Conservation (phyloP, 1,140 invertebrate species). For the Euschistus heros region DNA sequence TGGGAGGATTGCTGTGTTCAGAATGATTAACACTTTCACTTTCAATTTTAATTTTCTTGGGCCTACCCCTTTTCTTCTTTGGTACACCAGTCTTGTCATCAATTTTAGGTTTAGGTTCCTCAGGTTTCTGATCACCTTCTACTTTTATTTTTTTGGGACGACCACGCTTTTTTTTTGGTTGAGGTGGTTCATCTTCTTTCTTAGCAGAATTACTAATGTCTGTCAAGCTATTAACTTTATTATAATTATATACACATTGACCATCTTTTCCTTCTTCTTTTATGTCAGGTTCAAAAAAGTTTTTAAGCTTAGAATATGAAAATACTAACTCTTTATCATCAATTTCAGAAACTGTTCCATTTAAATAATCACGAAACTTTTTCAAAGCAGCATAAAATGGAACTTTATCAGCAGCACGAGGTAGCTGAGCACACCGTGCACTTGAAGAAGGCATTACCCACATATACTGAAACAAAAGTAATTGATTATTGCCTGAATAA, state of each 20-base stretch:
- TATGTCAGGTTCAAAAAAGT: slow-evolving; percentile 32
- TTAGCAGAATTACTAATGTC: slow-evolving; percentile 40
- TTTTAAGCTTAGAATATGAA: slow-evolving; percentile 59
- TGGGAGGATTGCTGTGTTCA: slow-evolving; percentile 31
- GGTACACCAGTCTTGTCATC: slow-evolving; percentile 22
- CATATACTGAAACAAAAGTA: slow-evolving; percentile 63
- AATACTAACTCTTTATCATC: slow-evolving; percentile 89
- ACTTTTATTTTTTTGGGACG: slow-evolving; percentile 71
- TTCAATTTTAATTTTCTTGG: slow-evolving; percentile 70
- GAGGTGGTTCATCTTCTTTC: slow-evolving; percentile 25
- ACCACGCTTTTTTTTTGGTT: slow-evolving; percentile 75
- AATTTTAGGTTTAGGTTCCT: slow-evolving; percentile 25
- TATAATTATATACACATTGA: slow-evolving; percentile 26
- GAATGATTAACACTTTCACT: slow-evolving; percentile 38
- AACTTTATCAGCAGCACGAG: slow-evolving; percentile 90
- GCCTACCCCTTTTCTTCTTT: slow-evolving; percentile 48
- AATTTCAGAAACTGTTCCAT: slow-evolving; percentile 73
- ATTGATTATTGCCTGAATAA: too few species aligned
- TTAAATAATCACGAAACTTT: slow-evolving; percentile 90
- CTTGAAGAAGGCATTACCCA: slow-evolving; percentile 98
- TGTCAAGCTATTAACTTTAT: slow-evolving; percentile 32
- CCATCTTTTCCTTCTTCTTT: slow-evolving; percentile 34
- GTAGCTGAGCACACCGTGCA: slow-evolving; percentile 88
- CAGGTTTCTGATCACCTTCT: slow-evolving; percentile 31
- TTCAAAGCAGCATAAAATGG: slow-evolving; percentile 92